These are phyloP conservation scores for Macrobrachium nipponense DNA, from an alignment of 1,140 invertebrate species.

Conservation along the genomic window DNA sequence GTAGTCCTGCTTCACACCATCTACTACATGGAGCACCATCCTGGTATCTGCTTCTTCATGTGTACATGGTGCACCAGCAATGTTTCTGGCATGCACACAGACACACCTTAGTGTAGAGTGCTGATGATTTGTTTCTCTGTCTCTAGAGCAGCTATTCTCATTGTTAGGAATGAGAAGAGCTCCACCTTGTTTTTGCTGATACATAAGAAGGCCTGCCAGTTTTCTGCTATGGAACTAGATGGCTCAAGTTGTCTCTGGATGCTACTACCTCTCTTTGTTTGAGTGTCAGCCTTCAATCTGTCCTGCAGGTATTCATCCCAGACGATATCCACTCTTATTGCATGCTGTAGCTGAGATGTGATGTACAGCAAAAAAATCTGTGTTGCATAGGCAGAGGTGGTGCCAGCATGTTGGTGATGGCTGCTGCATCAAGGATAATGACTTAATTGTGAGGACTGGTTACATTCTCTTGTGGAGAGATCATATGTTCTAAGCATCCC, in stretches of 20 bases:
- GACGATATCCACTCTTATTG: conserved; percentile 6
- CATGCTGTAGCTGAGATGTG: neutral
- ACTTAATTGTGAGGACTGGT: too few species aligned
- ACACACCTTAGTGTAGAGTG: neutral
- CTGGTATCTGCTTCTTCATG: conserved; percentile 37
- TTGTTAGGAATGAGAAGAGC: neutral
- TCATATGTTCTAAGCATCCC: neutral
- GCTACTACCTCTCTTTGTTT: neutral
- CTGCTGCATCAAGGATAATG: too few species aligned
- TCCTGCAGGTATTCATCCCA: neutral
- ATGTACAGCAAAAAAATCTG: conserved; percentile 3
- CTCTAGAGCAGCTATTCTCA: neutral
- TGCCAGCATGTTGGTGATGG: too few species aligned
- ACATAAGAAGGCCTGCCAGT: neutral
- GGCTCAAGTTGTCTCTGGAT: neutral
- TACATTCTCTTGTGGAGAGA: neutral
- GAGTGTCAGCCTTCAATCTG: neutral
- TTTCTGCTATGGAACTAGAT: neutral
- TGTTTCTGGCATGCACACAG: neutral
- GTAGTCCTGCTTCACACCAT: conserved; percentile 1
- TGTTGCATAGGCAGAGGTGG: neutral
- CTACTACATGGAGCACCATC: conserved; percentile 24
- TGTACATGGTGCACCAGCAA: neutral
- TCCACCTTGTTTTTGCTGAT: neutral
- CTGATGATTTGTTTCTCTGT: neutral